phyloP scores from a whole-genome alignment of 2,888 invertebrate genomes.

The Brenthis ino region DNA sequence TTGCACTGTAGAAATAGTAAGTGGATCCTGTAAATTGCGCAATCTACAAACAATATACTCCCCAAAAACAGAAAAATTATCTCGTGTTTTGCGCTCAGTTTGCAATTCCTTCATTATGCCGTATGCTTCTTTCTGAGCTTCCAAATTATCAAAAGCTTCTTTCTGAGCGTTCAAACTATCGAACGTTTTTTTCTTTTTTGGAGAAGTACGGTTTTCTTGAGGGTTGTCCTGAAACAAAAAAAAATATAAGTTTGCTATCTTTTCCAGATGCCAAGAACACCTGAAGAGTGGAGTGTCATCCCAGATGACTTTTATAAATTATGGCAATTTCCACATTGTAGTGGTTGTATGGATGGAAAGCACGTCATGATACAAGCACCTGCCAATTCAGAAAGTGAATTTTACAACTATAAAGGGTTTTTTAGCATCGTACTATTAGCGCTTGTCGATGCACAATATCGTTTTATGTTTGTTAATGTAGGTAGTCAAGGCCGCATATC shows the following conservation, averaged over 20 bases:
- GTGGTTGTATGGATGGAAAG: conserved; percentile 4
- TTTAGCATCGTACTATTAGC: conserved; percentile 4
- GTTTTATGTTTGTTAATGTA: conserved; percentile 1
- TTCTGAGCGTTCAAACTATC: background rate
- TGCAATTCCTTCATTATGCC: conserved; percentile 2
- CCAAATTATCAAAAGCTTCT: no score
- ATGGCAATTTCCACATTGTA: conserved; percentile 5
- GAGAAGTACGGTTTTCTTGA: no score
- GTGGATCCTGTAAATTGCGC: background rate
- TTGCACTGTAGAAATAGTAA: conserved; percentile 6
- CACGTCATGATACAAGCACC: conserved; percentile 1
- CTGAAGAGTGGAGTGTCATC: background rate
- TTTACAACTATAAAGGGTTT: conserved; percentile 2
- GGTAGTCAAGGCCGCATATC: conserved; percentile 3
- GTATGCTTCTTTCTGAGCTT: conserved; percentile 3
- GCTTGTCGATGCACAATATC: conserved; percentile 4
- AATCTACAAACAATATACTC: background rate
- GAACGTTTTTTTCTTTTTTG: background rate
- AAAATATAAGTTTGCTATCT: conserved; percentile 3
- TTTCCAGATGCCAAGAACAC: conserved; percentile 2
- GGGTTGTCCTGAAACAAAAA: background rate
- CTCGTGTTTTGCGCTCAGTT: conserved; percentile 1
- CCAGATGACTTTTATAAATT: conserved; percentile 1
- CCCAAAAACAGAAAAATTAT: conserved; percentile 1
- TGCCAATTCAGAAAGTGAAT: conserved; percentile 3